A percentile compares a stretch with the other conserved stretches of the same genome.
These are phyloP conservation scores for Notocelia uddmanniana DNA, from an alignment of 2,888 invertebrate species.

Conservation along the genomic window DNA sequence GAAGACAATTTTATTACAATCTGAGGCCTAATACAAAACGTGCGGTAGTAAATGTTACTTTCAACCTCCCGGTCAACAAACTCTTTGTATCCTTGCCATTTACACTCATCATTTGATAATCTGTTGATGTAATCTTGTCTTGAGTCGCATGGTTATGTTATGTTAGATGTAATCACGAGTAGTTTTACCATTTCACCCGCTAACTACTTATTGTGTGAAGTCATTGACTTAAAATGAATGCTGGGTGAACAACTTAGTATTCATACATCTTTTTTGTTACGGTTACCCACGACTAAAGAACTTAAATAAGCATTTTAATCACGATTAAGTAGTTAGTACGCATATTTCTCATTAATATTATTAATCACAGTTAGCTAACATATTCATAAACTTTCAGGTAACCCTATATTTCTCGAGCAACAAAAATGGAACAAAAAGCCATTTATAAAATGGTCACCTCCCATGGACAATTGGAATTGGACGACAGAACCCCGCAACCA, in stretches of 20 bases:
- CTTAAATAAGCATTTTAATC: too few relatives aligned
- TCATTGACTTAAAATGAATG: slow-evolving; percentile 1
- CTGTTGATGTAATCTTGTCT: slow-evolving; percentile 7
- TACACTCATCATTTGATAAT: background rate
- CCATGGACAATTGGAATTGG: slow-evolving; percentile 81
- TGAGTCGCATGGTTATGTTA: background rate
- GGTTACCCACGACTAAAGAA: too few relatives aligned
- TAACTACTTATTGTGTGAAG: background rate
- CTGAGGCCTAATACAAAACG: background rate
- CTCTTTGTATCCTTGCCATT: slow-evolving; percentile 2
- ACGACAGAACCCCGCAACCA: slow-evolving; percentile 71
- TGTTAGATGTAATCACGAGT: slow-evolving; percentile 1
- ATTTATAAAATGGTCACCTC: slow-evolving; percentile 80
- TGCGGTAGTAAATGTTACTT: background rate
- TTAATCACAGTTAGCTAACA: too few relatives aligned
- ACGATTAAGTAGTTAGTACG: too few relatives aligned
- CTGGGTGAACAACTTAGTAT: background rate
- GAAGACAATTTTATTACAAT: background rate
- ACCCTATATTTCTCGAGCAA: slow-evolving; percentile 76
- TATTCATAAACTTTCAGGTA: slow-evolving; percentile 66
- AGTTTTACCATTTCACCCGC: slow-evolving; percentile 1
- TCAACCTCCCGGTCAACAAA: background rate
- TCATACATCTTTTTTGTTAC: too few relatives aligned
- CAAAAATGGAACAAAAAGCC: slow-evolving; percentile 67
- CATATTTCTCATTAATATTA: too few relatives aligned